Percentiles rank a stretch among this genome's conserved stretches.
Conservation (phyloP, 2,113 vertebrate genomes). For the Nestor notabilis region DNA sequence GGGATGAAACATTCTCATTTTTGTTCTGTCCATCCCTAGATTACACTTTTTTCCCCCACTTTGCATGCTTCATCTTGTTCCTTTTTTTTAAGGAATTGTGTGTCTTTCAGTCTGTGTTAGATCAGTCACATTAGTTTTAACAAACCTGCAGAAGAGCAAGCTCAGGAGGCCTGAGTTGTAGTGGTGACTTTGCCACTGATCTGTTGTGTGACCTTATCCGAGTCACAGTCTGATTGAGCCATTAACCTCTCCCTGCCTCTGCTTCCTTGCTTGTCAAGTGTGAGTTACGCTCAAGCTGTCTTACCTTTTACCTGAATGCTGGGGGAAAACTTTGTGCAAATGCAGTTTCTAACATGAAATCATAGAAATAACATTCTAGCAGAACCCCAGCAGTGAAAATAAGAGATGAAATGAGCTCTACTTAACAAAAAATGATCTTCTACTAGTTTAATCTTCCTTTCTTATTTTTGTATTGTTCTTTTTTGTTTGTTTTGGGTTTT, state of each 20-base stretch:
- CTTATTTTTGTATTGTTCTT: not conserved
- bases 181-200: not conserved
- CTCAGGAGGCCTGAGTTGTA: not conserved
- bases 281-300: not conserved
- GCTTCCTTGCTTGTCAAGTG: not conserved
- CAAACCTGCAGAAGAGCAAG: not conserved
- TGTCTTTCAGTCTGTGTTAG: not conserved
- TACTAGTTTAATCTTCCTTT: not conserved
- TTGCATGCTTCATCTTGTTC: accelerated
- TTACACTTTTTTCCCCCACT: not conserved
- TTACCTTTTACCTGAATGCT: not conserved
- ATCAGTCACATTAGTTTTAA: not conserved
- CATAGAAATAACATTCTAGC: not conserved
- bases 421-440: not conserved
- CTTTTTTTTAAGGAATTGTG: accelerated
- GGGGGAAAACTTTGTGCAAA: not conserved
- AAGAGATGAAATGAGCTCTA: not conserved
- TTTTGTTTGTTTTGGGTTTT: accelerated
- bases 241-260: not conserved
- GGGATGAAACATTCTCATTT: not conserved
- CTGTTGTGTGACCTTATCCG: not conserved
- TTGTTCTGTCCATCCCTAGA: not conserved
- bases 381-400: not conserved
- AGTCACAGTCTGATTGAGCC: not conserved
- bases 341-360: not conserved